Percentiles rank a stretch among this genome's conserved stretches.
These are phyloP conservation scores for Anolis carolinensis DNA, from an alignment of 2,113 vertebrate species.

Conservation along the genomic window DNA sequence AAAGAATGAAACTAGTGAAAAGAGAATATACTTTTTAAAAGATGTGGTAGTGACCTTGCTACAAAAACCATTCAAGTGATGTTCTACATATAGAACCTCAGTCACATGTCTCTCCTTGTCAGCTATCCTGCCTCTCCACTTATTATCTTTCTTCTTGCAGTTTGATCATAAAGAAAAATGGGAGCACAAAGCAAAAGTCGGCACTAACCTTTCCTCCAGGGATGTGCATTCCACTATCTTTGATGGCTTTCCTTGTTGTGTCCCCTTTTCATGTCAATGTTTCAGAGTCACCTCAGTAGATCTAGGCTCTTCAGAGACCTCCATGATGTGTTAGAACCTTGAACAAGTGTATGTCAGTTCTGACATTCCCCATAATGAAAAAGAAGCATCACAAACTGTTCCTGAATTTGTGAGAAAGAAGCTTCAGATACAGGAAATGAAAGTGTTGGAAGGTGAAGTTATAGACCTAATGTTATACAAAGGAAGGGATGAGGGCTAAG, in stretches of 20 bases:
- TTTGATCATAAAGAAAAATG: constrained; percentile 1
- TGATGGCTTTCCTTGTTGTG: background rate
- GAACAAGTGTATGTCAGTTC: background rate
- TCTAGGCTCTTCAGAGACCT: background rate
- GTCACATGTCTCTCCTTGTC: background rate
- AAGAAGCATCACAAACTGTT: background rate
- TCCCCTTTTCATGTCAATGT: background rate
- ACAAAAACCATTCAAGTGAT: background rate
- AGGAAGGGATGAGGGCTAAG: no score
- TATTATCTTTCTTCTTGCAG: background rate
- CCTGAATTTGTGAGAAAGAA: background rate
- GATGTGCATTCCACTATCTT: background rate
- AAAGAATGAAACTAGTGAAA: background rate
- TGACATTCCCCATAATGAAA: background rate
- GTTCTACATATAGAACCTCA: background rate
- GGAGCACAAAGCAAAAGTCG: background rate
- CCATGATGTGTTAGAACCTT: background rate
- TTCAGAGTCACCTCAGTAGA: background rate
- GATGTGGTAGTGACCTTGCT: background rate
- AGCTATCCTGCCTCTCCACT: background rate
- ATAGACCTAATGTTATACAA: background rate
- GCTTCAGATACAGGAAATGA: background rate
- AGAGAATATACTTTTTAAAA: background rate
- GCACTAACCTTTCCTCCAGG: background rate
- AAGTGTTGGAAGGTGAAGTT: background rate